Evolutionary conservation across 2,113 vertebrate genomes (phyloP).

Genomic region (Nothoprocta pentlandii): DNA sequence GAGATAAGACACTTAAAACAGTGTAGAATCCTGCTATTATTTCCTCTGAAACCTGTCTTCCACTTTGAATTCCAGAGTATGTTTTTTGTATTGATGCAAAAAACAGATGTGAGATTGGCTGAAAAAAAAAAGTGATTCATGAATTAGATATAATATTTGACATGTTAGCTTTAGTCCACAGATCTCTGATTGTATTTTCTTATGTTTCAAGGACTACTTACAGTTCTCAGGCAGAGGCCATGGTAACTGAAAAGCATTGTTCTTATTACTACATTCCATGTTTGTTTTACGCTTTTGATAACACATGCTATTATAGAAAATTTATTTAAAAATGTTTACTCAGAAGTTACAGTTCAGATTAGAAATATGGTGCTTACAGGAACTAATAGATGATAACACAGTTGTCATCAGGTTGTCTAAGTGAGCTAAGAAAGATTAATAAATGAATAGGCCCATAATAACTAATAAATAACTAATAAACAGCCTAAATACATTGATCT

Average conservation of each 20-base stretch:
- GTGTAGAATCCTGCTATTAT: not conserved
- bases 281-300: not conserved
- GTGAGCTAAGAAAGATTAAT: not conserved
- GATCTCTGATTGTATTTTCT: not conserved
- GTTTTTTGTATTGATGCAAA: not conserved
- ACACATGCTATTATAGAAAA: not conserved
- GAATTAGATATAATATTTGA: not conserved
- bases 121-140: not conserved
- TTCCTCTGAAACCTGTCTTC: not conserved
- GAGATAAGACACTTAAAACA: not conserved
- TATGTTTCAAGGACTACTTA: not conserved
- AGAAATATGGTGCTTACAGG: not conserved
- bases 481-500: not conserved
- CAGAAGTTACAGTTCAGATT: not conserved
- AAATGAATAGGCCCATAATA: not conserved
- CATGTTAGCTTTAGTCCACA: not conserved
- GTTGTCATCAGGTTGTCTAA: not conserved
- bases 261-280: not conserved
- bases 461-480: too few relatives aligned
- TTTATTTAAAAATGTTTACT: not conserved
- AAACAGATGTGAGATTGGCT: not conserved
- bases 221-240: accelerated
- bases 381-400: not conserved
- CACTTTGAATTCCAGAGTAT: not conserved
- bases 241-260: not conserved